Evolutionary conservation across 2,888 invertebrate genomes (phyloP), one percentile per base, ranked within the genome.

Genomic region (Gastracanthus pulcherrimus): DNA sequence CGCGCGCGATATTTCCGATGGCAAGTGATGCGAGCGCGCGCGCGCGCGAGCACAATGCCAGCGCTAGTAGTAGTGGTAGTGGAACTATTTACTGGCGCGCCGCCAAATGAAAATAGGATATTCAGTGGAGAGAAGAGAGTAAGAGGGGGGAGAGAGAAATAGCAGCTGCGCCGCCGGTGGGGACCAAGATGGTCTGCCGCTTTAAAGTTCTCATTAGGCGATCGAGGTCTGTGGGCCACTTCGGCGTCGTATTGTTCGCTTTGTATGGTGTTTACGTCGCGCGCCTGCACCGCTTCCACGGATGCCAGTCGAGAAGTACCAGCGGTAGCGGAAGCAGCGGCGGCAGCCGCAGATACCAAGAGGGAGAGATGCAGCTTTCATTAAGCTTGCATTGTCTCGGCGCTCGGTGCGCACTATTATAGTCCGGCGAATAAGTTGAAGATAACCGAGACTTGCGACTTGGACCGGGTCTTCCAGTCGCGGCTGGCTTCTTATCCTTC

Each of bases 181-280:
- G 84, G 83, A 6, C 29, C 19, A 55, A 55, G 55, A 55, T 55
- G 16, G 83, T 74, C n/a, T n/a, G 84, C 75, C 76, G 86, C 87
- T 88, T 88, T 87, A 89, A 89, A 89, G 85, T 87, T 90, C 89
- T 89, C 89, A 89, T 90, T 89, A 89, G 88, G 87, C 87, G 88
- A 89, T 89, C 88, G 89, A 87, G 89, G 89, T 88, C 87, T 88
- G 86, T 89, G 86, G 88, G 88, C 87, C 89, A 89, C 87, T 88
- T 87, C 85, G 86, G 86, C 84, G 86, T 83, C 84, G 85, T 87
- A 89, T 89, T 90, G 89, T 90, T 89, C 88, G 86, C 88, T 88
- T 89, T 89, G 89, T 89, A 87, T 85, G 86, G 86, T 89, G 88
- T 90, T 89, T 89, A 89, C 87, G 88, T 85, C 80, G 82, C 69